Conservation (phyloP, 2,797 vertebrate species). For the Gallirallus australis region DNA sequence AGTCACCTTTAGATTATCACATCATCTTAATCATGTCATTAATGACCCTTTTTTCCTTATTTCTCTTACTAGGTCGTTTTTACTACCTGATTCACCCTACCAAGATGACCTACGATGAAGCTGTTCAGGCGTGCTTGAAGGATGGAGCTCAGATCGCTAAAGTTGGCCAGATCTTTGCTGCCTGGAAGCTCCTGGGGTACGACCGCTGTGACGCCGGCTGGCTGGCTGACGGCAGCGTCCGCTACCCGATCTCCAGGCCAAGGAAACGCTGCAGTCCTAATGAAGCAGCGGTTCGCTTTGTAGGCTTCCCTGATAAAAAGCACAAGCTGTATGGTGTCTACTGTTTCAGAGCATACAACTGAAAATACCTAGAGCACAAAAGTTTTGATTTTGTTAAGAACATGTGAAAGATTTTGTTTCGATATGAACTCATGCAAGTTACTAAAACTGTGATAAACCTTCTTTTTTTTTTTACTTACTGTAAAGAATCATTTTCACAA, state of each 20-base stretch:
- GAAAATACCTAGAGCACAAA: conserved; percentile 60
- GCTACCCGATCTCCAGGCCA: conserved; percentile 93
- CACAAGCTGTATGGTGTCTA: conserved; percentile 94
- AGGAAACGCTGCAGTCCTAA: conserved; percentile 93
- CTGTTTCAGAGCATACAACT: conserved; percentile 87
- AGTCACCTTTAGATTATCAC: fast-evolving
- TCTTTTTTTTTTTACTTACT: conserved; percentile 81
- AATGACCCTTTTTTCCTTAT: background rate
- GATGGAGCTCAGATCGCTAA: conserved; percentile 91
- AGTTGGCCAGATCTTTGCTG: conserved; percentile 92
- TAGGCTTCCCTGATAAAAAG: conserved; percentile 91
- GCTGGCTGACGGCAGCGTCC: conserved; percentile 95
- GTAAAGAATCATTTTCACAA: conserved; percentile 81
- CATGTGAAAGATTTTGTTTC: conserved; percentile 76
- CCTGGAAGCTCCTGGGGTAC: conserved; percentile 92
- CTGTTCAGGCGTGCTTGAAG: conserved; percentile 87
- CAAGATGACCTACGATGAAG: conserved; percentile 90
- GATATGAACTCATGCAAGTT: conserved; percentile 85
- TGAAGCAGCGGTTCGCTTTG: conserved; percentile 90
- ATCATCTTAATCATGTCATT: fast-evolving
- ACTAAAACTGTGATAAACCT: conserved; percentile 91
- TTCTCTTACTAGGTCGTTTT: conserved; percentile 82
- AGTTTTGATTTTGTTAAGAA: conserved; percentile 61
- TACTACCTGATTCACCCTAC: conserved; percentile 92
- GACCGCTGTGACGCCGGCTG: conserved; percentile 96